A percentile compares a stretch with the other conserved stretches of the same genome.
Evolutionary conservation across 2,797 vertebrate genomes (phyloP).

Genomic region (Podarcis lilfordi): DNA sequence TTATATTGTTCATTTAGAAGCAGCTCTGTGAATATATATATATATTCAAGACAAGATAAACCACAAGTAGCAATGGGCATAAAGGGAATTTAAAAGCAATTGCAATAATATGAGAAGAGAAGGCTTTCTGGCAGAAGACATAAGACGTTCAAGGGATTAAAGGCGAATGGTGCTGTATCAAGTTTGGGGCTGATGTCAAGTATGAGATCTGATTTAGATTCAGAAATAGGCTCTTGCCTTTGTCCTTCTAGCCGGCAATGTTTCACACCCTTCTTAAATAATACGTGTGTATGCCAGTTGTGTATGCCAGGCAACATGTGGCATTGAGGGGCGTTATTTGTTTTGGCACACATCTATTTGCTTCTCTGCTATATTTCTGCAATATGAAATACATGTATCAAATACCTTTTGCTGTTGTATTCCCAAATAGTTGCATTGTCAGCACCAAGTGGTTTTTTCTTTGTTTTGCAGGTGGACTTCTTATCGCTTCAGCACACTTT

Average conservation of each 20-base stretch:
- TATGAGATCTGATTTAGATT: background rate
- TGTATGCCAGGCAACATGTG: background rate
- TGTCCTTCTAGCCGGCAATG: background rate
- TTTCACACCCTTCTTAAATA: background rate
- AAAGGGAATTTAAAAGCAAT: background rate
- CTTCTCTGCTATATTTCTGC: background rate
- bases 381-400: constrained; percentile 11
- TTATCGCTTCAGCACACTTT: constrained; percentile 95
- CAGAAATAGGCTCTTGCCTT: background rate
- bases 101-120: background rate
- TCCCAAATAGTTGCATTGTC: background rate
- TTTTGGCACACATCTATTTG: background rate
- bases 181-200: background rate
- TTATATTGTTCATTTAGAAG: accelerated
- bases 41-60: background rate
- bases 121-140: background rate
- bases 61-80: background rate
- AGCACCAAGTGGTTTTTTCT: constrained; percentile 14
- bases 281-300: background rate
- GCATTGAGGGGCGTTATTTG: background rate
- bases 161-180: background rate
- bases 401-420: constrained; percentile 33
- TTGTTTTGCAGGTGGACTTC: constrained; percentile 86
- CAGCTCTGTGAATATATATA: background rate
- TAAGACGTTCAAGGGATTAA: background rate